These are phyloP conservation scores for Loxodonta africana DNA, from an alignment of 2,113 vertebrate genomes.

Conservation along the genomic window DNA sequence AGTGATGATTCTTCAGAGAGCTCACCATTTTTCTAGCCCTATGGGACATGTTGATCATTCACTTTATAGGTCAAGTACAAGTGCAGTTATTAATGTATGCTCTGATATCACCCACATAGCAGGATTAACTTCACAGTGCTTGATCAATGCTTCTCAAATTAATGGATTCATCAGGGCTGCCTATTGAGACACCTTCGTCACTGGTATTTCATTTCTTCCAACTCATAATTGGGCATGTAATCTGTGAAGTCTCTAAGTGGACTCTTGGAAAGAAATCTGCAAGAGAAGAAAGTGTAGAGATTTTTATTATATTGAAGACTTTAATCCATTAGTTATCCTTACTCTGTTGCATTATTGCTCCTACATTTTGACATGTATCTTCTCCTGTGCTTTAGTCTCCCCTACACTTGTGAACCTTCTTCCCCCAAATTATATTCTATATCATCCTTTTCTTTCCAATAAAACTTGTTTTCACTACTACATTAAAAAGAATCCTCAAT, in stretches of 20 bases:
- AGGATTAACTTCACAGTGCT: constrained; percentile 84
- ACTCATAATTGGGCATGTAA: constrained; percentile 73
- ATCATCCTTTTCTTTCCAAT: neutral
- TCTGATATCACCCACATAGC: constrained; percentile 77
- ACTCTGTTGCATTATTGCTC: neutral
- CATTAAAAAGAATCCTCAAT: constrained; percentile 6
- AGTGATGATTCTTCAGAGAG: constrained; percentile 82
- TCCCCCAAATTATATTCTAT: neutral
- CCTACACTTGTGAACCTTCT: neutral
- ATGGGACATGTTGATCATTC: constrained; percentile 83
- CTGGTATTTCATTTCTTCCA: constrained; percentile 80
- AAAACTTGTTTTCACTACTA: neutral
- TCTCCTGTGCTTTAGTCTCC: neutral
- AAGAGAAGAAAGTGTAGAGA: constrained; percentile 42
- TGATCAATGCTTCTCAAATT: constrained; percentile 84
- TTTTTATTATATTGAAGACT: constrained; percentile 51
- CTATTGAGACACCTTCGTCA: constrained; percentile 82
- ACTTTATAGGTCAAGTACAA: constrained; percentile 85
- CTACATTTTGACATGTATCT: neutral
- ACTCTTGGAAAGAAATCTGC: constrained; percentile 62
- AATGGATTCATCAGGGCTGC: constrained; percentile 80
- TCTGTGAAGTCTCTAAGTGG: constrained; percentile 49
- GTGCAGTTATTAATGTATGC: constrained; percentile 84
- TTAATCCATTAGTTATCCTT: neutral
- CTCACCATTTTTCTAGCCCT: constrained; percentile 71